These are phyloP conservation scores for Rhombomys opimus DNA, from an alignment of 2,113 vertebrate species.

Conservation along the genomic window DNA sequence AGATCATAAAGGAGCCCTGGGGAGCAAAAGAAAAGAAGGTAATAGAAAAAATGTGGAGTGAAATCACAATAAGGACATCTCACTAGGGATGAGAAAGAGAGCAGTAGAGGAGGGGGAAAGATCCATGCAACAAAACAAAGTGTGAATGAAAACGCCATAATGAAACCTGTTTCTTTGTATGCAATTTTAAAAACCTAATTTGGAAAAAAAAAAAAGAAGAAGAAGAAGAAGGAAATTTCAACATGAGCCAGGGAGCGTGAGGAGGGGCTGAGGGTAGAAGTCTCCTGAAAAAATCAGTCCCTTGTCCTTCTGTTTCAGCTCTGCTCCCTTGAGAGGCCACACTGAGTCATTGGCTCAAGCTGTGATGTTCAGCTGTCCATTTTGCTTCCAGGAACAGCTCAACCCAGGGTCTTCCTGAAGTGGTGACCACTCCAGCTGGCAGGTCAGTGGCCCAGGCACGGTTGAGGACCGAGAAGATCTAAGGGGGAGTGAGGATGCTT, in stretches of 20 bases:
- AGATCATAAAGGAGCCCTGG: neutral
- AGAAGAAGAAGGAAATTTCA: neutral
- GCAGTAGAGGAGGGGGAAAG: too few relatives aligned
- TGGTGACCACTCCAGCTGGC: neutral
- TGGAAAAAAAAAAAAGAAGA: neutral
- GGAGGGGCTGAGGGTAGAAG: neutral
- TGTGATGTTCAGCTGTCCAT: neutral
- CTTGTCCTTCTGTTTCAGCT: neutral
- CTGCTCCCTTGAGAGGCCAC: neutral
- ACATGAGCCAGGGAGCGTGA: neutral
- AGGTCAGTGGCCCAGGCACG: constrained; percentile 23
- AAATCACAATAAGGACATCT: neutral
- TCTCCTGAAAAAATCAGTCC: neutral
- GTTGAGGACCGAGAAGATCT: neutral
- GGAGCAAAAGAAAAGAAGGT: too few relatives aligned
- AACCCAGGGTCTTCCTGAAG: neutral
- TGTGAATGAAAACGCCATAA: neutral
- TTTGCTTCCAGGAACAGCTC: neutral
- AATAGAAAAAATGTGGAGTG: neutral
- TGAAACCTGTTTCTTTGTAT: neutral
- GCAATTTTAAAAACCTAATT: neutral
- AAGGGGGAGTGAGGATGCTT: neutral
- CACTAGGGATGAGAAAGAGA: too few relatives aligned
- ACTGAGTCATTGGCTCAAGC: neutral
- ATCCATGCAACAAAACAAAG: neutral